Conservation (phyloP, 92 coral and sea anemone species). For the Siderastrea siderea region DNA sequence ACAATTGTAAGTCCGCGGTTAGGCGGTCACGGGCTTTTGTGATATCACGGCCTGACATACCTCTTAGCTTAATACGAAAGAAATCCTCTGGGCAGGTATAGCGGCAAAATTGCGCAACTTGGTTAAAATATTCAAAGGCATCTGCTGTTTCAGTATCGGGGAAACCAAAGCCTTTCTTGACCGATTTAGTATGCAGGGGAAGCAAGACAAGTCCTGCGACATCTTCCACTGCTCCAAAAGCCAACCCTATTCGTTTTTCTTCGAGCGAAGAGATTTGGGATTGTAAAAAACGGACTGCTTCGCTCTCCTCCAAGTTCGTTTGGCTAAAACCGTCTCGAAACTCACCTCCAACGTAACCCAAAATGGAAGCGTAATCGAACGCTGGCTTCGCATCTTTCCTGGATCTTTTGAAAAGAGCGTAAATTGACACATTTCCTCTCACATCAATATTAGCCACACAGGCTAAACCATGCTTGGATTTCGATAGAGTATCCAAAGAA, state of each 20-base stretch:
- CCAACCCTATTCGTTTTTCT: slow-evolving; percentile 48
- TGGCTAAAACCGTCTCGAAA: slow-evolving; percentile 57
- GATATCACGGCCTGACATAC: slow-evolving; percentile 32
- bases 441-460: slow-evolving; percentile 61
- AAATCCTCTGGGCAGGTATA: slow-evolving; percentile 24
- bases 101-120: slow-evolving; percentile 38
- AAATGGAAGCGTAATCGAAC: slow-evolving; percentile 41
- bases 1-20: slow-evolving; percentile 17
- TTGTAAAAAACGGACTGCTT: slow-evolving; percentile 54
- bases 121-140: slow-evolving; percentile 48
- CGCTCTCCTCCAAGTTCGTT: slow-evolving; percentile 35
- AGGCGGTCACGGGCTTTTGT: background rate
- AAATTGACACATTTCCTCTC: slow-evolving; percentile 49
- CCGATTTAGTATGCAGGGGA: slow-evolving; percentile 31
- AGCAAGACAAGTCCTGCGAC: slow-evolving; percentile 63
- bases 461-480: slow-evolving; percentile 53
- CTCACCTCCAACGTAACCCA: slow-evolving; percentile 62
- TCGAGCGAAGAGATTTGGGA: slow-evolving; percentile 41
- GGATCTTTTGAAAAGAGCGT: slow-evolving; percentile 36
- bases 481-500: slow-evolving; percentile 30
- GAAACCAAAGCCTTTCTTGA: slow-evolving; percentile 53
- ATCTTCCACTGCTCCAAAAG: slow-evolving; percentile 66
- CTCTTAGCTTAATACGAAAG: slow-evolving; percentile 27
- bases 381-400: slow-evolving; percentile 13
- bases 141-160: slow-evolving; percentile 39